Conservation (phyloP, 2,797 vertebrate species). For the Syndactyla subalaris region DNA sequence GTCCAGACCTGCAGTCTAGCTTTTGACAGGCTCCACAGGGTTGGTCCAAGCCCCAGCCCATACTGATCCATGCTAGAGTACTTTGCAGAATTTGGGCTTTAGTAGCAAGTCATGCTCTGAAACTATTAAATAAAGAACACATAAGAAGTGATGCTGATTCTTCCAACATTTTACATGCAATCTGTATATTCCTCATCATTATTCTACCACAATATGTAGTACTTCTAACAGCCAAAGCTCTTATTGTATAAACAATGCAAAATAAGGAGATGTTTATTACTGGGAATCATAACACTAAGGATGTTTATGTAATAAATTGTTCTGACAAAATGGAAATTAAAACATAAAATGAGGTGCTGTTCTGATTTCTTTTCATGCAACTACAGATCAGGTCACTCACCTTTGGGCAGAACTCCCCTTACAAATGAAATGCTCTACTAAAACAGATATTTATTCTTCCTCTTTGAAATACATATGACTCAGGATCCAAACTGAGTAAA, state of each 20-base stretch:
- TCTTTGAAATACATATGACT: background rate
- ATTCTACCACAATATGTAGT: background rate
- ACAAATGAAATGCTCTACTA: background rate
- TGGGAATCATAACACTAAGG: background rate
- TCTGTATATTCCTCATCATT: background rate
- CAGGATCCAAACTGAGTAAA: background rate
- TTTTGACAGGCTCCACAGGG: fast-evolving
- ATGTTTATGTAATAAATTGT: background rate
- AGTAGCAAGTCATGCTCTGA: background rate
- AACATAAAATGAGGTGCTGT: background rate
- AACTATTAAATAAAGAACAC: background rate
- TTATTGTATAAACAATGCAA: background rate
- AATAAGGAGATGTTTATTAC: background rate
- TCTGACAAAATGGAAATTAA: background rate
- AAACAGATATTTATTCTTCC: background rate
- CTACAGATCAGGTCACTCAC: background rate
- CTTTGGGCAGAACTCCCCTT: background rate
- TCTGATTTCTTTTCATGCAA: background rate
- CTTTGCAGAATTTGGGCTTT: background rate
- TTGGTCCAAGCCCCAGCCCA: background rate
- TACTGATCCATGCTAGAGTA: background rate
- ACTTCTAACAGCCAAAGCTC: background rate
- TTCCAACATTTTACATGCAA: background rate
- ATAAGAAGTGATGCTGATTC: background rate
- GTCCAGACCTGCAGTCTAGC: background rate